Conservation (phyloP, 2,888 invertebrate genomes). For the Erebia ligea region DNA sequence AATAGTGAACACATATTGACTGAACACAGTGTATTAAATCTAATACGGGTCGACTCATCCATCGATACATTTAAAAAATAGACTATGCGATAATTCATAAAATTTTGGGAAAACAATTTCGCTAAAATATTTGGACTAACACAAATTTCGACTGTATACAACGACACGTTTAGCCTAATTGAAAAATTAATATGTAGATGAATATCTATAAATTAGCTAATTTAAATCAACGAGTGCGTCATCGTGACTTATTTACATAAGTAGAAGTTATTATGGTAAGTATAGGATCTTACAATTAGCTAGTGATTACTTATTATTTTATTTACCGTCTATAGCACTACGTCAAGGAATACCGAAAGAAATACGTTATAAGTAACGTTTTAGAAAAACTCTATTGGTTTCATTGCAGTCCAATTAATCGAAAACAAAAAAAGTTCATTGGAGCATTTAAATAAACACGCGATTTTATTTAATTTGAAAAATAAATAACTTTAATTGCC, state of each 20-base stretch:
- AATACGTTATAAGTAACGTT: conserved; percentile 21
- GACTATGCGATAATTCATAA: conserved; percentile 52
- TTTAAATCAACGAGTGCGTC: conserved; percentile 48
- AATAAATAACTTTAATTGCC: conserved; percentile 44
- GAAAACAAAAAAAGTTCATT: conserved; percentile 19
- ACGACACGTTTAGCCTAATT: conserved; percentile 58
- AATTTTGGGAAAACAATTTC: conserved; percentile 62
- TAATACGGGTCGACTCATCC: conserved; percentile 50
- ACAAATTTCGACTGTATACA: conserved; percentile 59
- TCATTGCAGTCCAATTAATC: conserved; percentile 31
- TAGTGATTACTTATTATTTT: conserved; percentile 36
- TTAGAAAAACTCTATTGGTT: conserved; percentile 27
- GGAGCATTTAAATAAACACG: conserved; percentile 55
- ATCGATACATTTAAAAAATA: conserved; percentile 50
- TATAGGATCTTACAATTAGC: conserved; percentile 34
- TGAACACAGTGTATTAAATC: conserved; percentile 68
- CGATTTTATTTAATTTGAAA: conserved; percentile 44
- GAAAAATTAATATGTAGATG: conserved; percentile 57
- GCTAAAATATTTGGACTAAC: conserved; percentile 76
- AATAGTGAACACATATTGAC: conserved; percentile 73
- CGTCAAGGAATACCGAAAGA: conserved; percentile 36
- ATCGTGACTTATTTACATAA: conserved; percentile 39
- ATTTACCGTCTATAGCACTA: conserved; percentile 37
- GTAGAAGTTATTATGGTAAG: conserved; percentile 31
- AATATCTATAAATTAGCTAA: conserved; percentile 65